A percentile compares a stretch with the other conserved stretches of the same genome.
Conservation (phyloP, 35 echinoderm and acorn worm genomes). For the Heliocidaris erythrogramma region DNA sequence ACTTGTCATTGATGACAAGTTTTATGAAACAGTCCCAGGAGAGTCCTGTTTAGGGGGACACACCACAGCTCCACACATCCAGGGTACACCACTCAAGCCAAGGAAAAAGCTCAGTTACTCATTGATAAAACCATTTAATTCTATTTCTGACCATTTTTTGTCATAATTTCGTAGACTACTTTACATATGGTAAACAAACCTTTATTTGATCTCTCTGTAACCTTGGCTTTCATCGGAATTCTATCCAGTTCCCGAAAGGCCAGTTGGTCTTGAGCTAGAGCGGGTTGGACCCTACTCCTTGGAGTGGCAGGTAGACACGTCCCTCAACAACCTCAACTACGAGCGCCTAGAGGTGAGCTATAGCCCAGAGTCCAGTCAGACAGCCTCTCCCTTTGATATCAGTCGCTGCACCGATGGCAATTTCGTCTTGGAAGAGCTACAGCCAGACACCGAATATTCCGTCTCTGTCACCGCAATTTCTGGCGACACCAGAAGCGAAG, state of each 20-base stretch:
- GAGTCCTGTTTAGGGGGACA: no score
- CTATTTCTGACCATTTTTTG: no score
- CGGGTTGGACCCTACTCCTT: not conserved
- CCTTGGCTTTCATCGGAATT: not conserved
- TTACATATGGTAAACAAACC: no score
- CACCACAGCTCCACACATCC: no score
- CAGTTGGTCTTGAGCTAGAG: not conserved
- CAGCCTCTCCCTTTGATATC: conserved; percentile 39
- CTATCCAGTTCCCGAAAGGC: not conserved
- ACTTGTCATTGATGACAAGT: no score
- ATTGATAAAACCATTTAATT: no score
- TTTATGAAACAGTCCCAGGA: no score
- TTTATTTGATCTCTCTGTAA: not conserved
- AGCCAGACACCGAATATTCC: conserved; percentile 29
- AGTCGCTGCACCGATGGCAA: not conserved
- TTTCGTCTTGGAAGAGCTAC: conserved; percentile 1
- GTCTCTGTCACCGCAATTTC: conserved; percentile 20
- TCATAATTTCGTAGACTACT: no score
- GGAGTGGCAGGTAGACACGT: conserved; percentile 27
- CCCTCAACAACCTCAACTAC: not conserved
- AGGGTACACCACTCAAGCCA: no score
- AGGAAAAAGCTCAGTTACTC: no score
- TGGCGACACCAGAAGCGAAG: not conserved
- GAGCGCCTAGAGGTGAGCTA: conserved; percentile 37
- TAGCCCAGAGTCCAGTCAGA: conserved; percentile 2